Evolutionary conservation across 2,797 vertebrate species (phyloP), one percentile per base, ranked within the genome.

Genomic region (Anas georgica): DNA sequence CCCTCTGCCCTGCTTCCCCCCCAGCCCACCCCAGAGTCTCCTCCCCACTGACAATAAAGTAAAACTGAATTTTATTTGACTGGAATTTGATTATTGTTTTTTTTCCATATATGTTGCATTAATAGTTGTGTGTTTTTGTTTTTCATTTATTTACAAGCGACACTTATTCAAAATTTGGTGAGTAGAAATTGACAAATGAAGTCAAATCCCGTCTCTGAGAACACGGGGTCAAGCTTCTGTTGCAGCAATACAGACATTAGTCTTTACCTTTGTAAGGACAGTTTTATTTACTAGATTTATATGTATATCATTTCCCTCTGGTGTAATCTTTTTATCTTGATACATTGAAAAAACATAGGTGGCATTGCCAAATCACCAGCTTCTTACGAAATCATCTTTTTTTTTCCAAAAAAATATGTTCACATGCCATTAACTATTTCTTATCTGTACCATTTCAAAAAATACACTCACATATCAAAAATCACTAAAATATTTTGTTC

Each of bases 11-110:
- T 64, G 62, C 18, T 10, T 16, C 26, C 21, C 31, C 2, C 10
- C 9, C 1, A 11, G 3, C 18, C 2, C 20, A 28, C 23, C 10
- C n/a, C 3, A 0, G 6, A 0, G 6, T 17, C 17, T 52, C 23
- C 26, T 56, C 72, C 60, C 66, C 22, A 43, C 46, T 56, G 86
- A 86, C 35, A 96, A 94, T 96, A 96, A 95, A 95, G 23, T 46
- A 41, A 93, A 94, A 76, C 23, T 82, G 28, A 91, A 76, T 86
- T 95, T 91, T 73, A 90, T 72, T 84, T 59, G 37, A 69, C 21
- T 86, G 46, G 20, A 73, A 82, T 41, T 17, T 73, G 52, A 63
- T 83, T 90, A 37, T 64, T 83, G 26, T n/a, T 91, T 79, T 16
- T n/a, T 83, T 93, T 86, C 41, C 72, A 82, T 43, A 50, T 41